Evolutionary conservation across 1,140 invertebrate species (phyloP).

Genomic region (Rhynchophorus ferrugineus): DNA sequence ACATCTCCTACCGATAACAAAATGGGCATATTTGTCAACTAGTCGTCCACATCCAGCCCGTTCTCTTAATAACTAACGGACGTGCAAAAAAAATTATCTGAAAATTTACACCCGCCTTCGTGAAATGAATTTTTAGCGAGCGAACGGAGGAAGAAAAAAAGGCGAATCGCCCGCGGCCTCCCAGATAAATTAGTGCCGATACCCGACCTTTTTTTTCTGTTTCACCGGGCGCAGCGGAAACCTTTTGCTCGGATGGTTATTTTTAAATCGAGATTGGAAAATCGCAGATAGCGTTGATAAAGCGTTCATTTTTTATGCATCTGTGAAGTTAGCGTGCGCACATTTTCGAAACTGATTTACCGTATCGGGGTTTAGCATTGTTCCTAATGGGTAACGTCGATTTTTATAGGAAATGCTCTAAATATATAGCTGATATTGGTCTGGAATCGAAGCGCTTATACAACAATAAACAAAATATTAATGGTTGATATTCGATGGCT

Average conservation of each 20-base stretch:
- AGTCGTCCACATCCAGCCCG: background rate
- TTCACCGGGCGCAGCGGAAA: background rate
- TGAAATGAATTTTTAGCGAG: constrained; percentile 5
- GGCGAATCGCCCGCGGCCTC: background rate
- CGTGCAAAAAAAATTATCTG: constrained; percentile 8
- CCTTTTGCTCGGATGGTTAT: constrained; percentile 3
- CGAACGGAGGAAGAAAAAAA: constrained; percentile 1
- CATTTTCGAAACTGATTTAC: too few relatives aligned
- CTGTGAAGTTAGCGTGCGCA: too few relatives aligned
- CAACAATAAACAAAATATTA: too few relatives aligned
- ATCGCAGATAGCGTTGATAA: constrained; percentile 1
- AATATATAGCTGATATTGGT: too few relatives aligned
- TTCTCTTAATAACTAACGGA: constrained; percentile 1
- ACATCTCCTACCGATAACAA: too few relatives aligned
- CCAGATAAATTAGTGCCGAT: constrained; percentile 8
- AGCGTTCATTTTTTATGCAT: constrained; percentile 1
- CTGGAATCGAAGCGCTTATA: too few relatives aligned
- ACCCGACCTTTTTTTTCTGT: constrained; percentile 1
- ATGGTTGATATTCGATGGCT: too few relatives aligned
- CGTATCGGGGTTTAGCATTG: too few relatives aligned
- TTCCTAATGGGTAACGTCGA: too few relatives aligned
- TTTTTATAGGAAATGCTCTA: too few relatives aligned
- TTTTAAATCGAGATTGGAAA: constrained; percentile 4
- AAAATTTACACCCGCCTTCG: constrained; percentile 6
- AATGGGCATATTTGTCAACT: too few relatives aligned